These are phyloP conservation scores for Egretta garzetta DNA, from an alignment of 2,113 vertebrate species.

Conservation along the genomic window DNA sequence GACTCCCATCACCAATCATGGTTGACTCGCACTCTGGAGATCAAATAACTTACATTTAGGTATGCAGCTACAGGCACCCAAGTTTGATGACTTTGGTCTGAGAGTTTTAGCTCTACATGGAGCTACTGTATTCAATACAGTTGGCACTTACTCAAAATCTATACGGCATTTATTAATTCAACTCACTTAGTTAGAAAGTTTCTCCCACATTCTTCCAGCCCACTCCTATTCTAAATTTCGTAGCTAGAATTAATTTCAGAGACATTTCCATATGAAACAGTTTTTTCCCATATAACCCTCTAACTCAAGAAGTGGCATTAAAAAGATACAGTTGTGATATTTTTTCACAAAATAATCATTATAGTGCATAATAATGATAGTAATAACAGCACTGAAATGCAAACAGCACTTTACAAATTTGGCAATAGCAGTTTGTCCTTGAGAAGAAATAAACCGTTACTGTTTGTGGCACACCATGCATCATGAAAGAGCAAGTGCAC, in stretches of 20 bases:
- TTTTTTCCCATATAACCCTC: not conserved
- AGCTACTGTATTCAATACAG: not conserved
- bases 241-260: slow-evolving; percentile 14
- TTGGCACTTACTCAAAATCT: not conserved
- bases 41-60: not conserved
- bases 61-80: not conserved
- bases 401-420: not conserved
- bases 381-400: not conserved
- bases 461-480: not conserved
- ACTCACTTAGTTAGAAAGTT: not conserved
- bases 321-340: not conserved
- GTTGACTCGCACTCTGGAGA: not conserved
- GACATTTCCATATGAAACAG: not conserved
- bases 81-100: not conserved
- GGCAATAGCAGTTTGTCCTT: not conserved
- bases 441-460: not conserved
- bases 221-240: not conserved
- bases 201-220: slow-evolving; percentile 19
- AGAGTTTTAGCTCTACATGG: not conserved
- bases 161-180: slow-evolving; percentile 13
- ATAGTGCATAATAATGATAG: not conserved
- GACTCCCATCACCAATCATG: not conserved
- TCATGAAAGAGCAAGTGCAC: not conserved
- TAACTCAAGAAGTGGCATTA: not conserved
- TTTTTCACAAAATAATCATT: not conserved